A percentile compares a stretch with the other conserved stretches of the same genome.
phyloP scores from a whole-genome alignment of 2,797 vertebrate genomes.

The Xiphorhynchus erythropygius region DNA sequence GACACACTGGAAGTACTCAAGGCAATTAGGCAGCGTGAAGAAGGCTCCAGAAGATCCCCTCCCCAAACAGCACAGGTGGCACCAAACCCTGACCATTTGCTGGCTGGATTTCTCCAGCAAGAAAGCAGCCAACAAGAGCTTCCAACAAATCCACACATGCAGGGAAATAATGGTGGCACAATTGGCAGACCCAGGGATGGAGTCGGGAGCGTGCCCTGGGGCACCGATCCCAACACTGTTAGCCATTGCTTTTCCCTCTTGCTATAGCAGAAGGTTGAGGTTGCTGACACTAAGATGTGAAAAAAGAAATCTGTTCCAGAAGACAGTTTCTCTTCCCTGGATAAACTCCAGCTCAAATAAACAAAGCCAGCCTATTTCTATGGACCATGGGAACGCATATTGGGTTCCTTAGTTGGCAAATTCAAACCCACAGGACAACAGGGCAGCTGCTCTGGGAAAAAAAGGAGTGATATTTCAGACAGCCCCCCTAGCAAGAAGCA shows the following conservation, averaged over 20 bases:
- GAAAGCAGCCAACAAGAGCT: neutral
- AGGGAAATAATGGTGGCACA: neutral
- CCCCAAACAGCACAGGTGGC: neutral
- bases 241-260: neutral
- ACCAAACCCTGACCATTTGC: neutral
- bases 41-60: neutral
- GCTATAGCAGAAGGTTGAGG: neutral
- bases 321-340: neutral
- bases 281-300: neutral
- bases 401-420: neutral
- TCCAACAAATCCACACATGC: neutral
- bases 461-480: neutral
- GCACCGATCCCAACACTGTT: neutral
- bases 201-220: neutral
- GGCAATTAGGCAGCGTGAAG: accelerated
- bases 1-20: neutral
- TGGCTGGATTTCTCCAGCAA: neutral
- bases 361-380: neutral
- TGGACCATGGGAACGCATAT: accelerated
- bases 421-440: neutral
- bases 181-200: neutral
- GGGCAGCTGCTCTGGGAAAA: neutral
- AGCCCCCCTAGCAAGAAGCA: neutral
- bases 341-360: neutral
- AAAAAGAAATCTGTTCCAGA: neutral